These are phyloP conservation scores for Pararge aegeria DNA, from an alignment of 1,140 invertebrate species.

Conservation along the genomic window DNA sequence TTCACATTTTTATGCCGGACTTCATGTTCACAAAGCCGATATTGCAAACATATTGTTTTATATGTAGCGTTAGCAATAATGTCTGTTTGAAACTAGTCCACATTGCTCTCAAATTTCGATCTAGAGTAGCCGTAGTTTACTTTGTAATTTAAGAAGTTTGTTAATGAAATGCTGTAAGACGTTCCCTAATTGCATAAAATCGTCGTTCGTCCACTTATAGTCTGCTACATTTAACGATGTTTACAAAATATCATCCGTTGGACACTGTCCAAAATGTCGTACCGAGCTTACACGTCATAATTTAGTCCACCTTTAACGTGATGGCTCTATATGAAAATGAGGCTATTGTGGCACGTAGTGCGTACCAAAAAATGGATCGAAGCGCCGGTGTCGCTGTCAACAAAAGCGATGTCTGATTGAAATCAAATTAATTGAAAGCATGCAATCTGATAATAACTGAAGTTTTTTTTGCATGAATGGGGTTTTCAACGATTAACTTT, in stretches of 20 bases:
- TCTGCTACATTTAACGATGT: constrained; percentile 60
- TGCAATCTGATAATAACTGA: constrained; percentile 11
- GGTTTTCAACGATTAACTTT: constrained; percentile 37
- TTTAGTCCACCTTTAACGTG: constrained; percentile 57
- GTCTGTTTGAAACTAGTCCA: constrained; percentile 40
- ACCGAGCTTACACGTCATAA: constrained; percentile 45
- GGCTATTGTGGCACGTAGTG: constrained; percentile 54
- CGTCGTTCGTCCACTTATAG: constrained; percentile 48
- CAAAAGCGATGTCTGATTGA: constrained; percentile 10
- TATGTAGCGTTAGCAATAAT: constrained; percentile 36
- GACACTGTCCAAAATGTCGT: constrained; percentile 70
- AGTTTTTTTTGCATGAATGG: constrained; percentile 16
- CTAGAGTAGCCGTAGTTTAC: constrained; percentile 52
- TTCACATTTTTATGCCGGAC: constrained; percentile 56
- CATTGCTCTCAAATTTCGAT: constrained; percentile 34
- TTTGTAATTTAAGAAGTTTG: constrained; percentile 40
- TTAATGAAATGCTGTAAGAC: constrained; percentile 40
- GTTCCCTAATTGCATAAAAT: constrained; percentile 35
- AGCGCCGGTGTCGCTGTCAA: neutral
- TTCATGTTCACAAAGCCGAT: constrained; percentile 47
- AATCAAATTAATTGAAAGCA: constrained; percentile 17
- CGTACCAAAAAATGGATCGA: constrained; percentile 32
- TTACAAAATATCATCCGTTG: constrained; percentile 63
- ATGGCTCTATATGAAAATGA: constrained; percentile 63
- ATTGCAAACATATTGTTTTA: constrained; percentile 34